phyloP scores from a whole-genome alignment of 2,888 invertebrate species.

The Charanyca ferruginea region DNA sequence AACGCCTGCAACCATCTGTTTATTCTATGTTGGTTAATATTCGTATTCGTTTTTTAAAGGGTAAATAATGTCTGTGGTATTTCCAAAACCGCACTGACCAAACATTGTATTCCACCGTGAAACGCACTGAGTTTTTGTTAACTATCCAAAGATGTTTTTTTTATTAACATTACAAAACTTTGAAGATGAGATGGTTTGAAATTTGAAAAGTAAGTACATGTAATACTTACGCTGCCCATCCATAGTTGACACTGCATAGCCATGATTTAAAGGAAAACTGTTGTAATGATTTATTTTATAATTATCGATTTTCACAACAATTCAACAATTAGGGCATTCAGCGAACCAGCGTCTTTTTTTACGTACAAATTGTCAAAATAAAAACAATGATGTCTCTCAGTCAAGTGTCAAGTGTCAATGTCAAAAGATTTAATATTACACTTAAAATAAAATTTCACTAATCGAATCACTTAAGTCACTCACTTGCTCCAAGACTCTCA shows the following conservation, averaged over 20 bases:
- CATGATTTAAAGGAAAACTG: constrained; percentile 58
- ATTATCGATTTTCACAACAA: neutral
- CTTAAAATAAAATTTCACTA: neutral
- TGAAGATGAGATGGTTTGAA: neutral
- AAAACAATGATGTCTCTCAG: no score
- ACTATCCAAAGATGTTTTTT: no score
- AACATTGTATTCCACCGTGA: no score
- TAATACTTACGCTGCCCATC: constrained; percentile 96
- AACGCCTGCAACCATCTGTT: no score
- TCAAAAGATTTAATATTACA: neutral
- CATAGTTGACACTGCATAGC: constrained; percentile 95
- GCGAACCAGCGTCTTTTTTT: no score
- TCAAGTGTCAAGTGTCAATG: neutral
- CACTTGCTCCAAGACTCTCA: neutral
- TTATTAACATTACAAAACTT: no score
- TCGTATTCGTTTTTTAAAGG: no score
- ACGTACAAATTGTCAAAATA: no score
- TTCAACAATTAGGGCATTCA: neutral
- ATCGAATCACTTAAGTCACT: constrained; percentile 3
- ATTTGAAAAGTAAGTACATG: neutral
- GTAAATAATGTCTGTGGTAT: no score
- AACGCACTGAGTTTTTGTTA: no score
- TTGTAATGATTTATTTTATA: neutral
- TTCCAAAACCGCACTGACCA: no score
- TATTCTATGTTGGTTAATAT: no score